Conservation (phyloP, 2,797 vertebrate genomes). For the Hemitrygon akajei region DNA sequence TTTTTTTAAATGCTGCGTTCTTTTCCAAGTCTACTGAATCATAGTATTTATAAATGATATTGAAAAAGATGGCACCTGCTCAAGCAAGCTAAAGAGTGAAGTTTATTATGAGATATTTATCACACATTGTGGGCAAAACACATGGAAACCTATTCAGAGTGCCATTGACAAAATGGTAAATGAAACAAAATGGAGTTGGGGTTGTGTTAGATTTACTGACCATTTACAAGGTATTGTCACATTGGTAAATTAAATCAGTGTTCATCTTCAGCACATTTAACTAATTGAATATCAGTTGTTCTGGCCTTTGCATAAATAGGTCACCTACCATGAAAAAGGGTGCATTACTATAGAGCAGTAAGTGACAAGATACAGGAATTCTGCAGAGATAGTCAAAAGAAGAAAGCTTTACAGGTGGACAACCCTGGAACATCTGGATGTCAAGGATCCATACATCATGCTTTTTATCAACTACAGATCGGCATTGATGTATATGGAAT, state of each 20-base stretch:
- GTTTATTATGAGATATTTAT: neutral
- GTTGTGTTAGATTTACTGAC: neutral
- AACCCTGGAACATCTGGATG: neutral
- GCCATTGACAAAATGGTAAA: neutral
- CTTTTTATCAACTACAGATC: too few species aligned
- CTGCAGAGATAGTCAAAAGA: neutral
- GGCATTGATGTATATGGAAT: neutral
- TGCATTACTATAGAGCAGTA: neutral
- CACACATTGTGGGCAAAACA: neutral
- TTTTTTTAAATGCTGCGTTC: too few species aligned
- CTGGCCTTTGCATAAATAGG: neutral
- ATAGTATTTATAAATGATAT: neutral
- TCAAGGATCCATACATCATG: too few species aligned
- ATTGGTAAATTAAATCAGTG: neutral
- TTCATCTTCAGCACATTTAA: neutral
- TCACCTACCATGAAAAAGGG: neutral
- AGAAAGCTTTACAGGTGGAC: neutral
- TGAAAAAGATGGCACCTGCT: neutral
- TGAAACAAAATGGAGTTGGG: neutral
- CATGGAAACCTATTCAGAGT: neutral
- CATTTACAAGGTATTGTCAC: neutral
- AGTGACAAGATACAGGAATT: neutral
- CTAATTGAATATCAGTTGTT: neutral
- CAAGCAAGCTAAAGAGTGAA: neutral
- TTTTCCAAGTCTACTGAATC: neutral